These are phyloP conservation scores for Achlya flavicornis DNA, from an alignment of 2,888 invertebrate species.

Conservation along the genomic window DNA sequence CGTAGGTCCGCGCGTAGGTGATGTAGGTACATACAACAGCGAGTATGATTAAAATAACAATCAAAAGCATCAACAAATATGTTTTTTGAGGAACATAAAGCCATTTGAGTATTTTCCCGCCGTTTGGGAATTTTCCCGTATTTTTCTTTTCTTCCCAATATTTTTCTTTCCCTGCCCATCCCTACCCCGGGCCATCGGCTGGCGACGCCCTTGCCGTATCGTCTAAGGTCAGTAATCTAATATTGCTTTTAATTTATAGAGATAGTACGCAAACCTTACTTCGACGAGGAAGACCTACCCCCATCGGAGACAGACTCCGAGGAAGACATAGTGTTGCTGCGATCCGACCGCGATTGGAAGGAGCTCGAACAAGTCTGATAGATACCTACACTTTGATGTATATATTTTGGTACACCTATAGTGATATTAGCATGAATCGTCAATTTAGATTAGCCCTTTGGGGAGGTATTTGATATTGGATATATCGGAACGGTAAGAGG, in stretches of 20 bases:
- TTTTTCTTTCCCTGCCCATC: too few relatives aligned
- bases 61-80: too few relatives aligned
- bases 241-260: slow-evolving; percentile 46
- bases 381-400: background rate
- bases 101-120: too few relatives aligned
- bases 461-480: background rate
- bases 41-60: too few relatives aligned
- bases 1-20: too few relatives aligned
- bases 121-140: too few relatives aligned
- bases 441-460: background rate
- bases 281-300: slow-evolving; percentile 87
- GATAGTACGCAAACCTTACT: slow-evolving; percentile 85
- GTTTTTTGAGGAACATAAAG: too few relatives aligned
- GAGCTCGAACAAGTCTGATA: slow-evolving; percentile 19
- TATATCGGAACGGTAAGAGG: background rate
- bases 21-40: too few relatives aligned
- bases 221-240: too few relatives aligned
- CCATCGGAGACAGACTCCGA: slow-evolving; percentile 85
- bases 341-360: slow-evolving; percentile 66
- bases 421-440: slow-evolving; percentile 11
- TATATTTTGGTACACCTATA: background rate
- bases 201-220: too few relatives aligned
- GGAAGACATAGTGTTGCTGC: slow-evolving; percentile 83
- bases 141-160: too few relatives aligned
- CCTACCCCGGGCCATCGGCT: too few relatives aligned